phyloP scores from a whole-genome alignment of 1,140 invertebrate genomes.

The Melitaea cinxia region DNA sequence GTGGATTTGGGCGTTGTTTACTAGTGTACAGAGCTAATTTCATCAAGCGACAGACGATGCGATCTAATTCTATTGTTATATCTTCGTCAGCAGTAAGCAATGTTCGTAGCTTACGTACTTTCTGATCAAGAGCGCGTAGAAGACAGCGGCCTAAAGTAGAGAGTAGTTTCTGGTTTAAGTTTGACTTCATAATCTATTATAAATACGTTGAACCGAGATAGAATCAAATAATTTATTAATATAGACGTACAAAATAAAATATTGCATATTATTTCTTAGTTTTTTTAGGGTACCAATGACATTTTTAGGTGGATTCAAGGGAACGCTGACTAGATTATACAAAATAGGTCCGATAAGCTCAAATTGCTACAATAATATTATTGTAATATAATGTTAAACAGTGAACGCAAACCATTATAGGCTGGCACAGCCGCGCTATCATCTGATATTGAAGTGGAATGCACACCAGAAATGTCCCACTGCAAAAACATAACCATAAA shows the following conservation, averaged over 20 bases:
- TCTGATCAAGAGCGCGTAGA: slow-evolving; percentile 56
- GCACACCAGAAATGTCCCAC: slow-evolving; percentile 57
- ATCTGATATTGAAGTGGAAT: slow-evolving; percentile 55
- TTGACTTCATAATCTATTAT: background rate
- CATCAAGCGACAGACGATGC: slow-evolving; percentile 63
- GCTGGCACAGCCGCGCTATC: slow-evolving; percentile 53
- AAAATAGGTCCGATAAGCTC: too few species aligned
- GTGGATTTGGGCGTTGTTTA: slow-evolving; percentile 39
- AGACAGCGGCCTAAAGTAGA: slow-evolving; percentile 53
- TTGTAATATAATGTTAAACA: background rate
- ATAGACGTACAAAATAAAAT: too few species aligned
- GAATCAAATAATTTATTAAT: too few species aligned
- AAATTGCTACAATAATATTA: too few species aligned
- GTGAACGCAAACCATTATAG: slow-evolving; percentile 50
- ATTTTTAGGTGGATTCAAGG: too few species aligned
- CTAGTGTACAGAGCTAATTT: slow-evolving; percentile 56
- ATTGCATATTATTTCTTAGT: too few species aligned
- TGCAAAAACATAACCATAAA: slow-evolving; percentile 41
- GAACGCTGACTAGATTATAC: too few species aligned
- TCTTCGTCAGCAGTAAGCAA: slow-evolving; percentile 63
- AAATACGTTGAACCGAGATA: background rate
- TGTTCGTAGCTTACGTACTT: slow-evolving; percentile 56
- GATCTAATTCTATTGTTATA: slow-evolving; percentile 58
- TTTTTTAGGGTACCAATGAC: too few species aligned
- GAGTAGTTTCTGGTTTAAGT: background rate